Percentiles rank a stretch among this genome's conserved stretches.
Evolutionary conservation across 1,140 invertebrate genomes (phyloP).

Genomic region (Trissolcus basalis): DNA sequence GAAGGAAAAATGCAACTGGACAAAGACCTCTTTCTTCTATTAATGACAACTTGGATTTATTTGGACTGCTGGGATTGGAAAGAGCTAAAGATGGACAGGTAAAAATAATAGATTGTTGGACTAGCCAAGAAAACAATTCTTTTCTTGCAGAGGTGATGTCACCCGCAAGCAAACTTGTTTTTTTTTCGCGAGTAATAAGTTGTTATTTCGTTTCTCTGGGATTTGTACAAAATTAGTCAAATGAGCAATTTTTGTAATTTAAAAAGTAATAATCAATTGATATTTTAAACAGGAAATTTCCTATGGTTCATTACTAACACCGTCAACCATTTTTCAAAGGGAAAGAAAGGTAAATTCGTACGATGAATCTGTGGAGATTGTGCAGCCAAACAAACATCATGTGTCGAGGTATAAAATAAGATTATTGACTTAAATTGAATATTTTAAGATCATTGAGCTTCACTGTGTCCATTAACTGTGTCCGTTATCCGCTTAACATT

Average conservation of each 20-base stretch:
- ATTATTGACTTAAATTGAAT: not conserved
- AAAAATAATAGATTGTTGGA: constrained; percentile 26
- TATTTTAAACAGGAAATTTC: constrained; percentile 81
- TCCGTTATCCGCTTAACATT: constrained; percentile 53
- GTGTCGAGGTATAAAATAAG: constrained; percentile 79
- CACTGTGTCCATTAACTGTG: constrained; percentile 38
- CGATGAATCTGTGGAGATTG: constrained; percentile 77
- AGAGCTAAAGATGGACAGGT: constrained; percentile 89
- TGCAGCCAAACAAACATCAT: constrained; percentile 75
- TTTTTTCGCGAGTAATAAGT: too few species aligned
- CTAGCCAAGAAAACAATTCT: too few species aligned
- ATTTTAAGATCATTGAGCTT: constrained; percentile 33
- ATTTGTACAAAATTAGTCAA: too few species aligned
- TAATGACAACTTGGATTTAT: constrained; percentile 89
- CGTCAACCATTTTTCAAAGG: constrained; percentile 79
- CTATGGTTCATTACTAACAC: constrained; percentile 88
- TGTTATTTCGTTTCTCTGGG: too few species aligned
- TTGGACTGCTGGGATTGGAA: constrained; percentile 88
- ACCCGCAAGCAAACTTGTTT: too few species aligned
- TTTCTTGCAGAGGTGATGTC: too few species aligned
- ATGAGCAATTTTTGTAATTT: not conserved
- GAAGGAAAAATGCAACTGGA: constrained; percentile 87
- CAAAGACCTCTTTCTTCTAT: constrained; percentile 89
- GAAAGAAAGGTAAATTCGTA: constrained; percentile 76
- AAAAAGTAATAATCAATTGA: constrained; percentile 5